Base-by-base conservation (phyloP, 2,888 invertebrate genomes). In the Creontiades dilutus region DNA sequence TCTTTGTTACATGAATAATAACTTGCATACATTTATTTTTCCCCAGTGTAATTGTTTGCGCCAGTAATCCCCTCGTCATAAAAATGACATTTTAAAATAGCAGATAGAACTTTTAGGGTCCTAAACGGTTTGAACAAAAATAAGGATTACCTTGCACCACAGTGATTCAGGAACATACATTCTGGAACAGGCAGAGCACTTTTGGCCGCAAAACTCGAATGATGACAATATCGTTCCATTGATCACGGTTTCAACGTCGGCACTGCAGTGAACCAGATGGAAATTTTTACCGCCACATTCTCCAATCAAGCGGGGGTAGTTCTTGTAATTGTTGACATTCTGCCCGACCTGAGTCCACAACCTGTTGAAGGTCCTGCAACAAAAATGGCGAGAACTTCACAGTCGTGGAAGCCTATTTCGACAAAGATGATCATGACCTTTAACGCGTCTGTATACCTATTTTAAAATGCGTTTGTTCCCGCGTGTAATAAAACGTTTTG, bases 261-360 rank as follows among this genome's bases (percentile, higher is more conserved):
- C 99, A 14, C 97, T 95, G 0, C 97, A 96, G 94, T 99, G 99
- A 47, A 99, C 95, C 92, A 99, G 98, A 93, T 99, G 99, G 93
- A 97, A 99, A 94, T 99, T 99, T 94, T 99, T 99, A 47, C 99
- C 99, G 87, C 99, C 99, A 93, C 99, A 99, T 94, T 99, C 99
- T 90, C 97, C 97, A 92, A 99, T 96, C 89, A 99, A 94, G 91
- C 99, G 95, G 0, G 99, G 99, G 93, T 98, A 99, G 93, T 97
- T 98, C 76, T 94, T 95, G 93, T 99, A 99, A 1, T 93, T 95
- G 92, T 95, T 95, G 76, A 99, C 95, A 93, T 99, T 99, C 91
- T 97, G 94, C 23, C 97, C 99, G 48, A 99, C 98, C 93, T 97
- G 97, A 92, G 96, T 96, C 99, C 99, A 99, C 80, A 99, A 93